Evolutionary conservation across 2,113 vertebrate species (phyloP).

Genomic region (Corythornis madagascariensis): DNA sequence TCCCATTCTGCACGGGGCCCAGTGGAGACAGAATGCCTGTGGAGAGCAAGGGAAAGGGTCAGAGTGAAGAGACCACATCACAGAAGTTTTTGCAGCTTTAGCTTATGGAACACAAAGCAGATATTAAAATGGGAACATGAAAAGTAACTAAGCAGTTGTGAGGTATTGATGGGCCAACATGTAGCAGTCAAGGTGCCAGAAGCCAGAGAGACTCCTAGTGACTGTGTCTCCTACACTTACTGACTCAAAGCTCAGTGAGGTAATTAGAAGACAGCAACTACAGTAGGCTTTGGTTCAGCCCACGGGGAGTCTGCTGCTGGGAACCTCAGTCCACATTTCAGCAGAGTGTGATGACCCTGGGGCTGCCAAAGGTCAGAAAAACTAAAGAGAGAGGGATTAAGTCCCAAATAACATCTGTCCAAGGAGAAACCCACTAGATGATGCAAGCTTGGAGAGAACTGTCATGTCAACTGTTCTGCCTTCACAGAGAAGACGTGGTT

Average conservation of each 20-base stretch:
- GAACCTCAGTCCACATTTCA: neutral
- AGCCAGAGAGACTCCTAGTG: neutral
- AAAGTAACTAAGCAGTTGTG: neutral
- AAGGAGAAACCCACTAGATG: neutral
- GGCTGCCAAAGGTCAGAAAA: neutral
- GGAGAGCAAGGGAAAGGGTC: neutral
- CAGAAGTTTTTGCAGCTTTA: neutral
- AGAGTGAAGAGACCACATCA: neutral
- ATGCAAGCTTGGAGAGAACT: neutral
- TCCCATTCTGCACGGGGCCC: neutral
- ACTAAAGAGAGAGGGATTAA: neutral
- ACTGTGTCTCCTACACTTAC: neutral
- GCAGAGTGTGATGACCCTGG: neutral
- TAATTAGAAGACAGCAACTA: conserved; percentile 6
- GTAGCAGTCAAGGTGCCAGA: neutral
- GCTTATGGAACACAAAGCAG: neutral
- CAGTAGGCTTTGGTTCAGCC: neutral
- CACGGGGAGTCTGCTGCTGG: neutral
- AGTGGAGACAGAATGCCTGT: neutral
- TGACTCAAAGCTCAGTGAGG: neutral
- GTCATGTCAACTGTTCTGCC: neutral
- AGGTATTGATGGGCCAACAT: neutral
- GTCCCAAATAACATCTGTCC: neutral
- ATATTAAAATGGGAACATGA: neutral
- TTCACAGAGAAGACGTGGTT: neutral